A percentile compares a stretch with the other conserved stretches of the same genome.
These are phyloP conservation scores for Noctuana brunneofusca DNA, from an alignment of 2,888 invertebrate species.

Conservation along the genomic window DNA sequence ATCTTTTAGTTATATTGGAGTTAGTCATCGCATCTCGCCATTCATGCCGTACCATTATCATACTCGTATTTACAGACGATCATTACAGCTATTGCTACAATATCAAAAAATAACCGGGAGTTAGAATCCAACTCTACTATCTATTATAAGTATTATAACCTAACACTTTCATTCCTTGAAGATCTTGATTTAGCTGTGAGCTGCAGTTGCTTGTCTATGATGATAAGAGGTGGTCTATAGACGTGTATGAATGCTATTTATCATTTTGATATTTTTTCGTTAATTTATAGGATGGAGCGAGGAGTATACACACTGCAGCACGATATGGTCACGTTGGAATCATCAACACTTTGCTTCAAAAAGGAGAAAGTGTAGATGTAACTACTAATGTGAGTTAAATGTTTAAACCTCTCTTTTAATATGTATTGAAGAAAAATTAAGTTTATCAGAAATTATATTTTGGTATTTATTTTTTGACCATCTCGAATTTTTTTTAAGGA, in stretches of 20 bases:
- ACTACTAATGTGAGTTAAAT: slow-evolving; percentile 91
- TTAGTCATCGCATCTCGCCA: no score
- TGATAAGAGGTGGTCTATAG: no score
- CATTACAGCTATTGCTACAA: no score
- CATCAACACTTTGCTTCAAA: slow-evolving; percentile 96
- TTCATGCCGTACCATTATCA: no score
- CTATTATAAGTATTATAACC: no score
- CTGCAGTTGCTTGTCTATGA: no score
- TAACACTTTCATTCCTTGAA: no score
- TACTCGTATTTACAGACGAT: no score
- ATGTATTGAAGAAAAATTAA: neutral
- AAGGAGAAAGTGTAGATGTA: slow-evolving; percentile 98
- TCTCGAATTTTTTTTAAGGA: slow-evolving; percentile 83
- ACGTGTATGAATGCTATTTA: neutral
- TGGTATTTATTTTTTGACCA: neutral
- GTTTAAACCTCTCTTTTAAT: neutral
- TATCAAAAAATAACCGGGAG: no score
- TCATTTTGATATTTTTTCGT: neutral
- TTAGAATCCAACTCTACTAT: no score
- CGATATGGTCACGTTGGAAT: slow-evolving; percentile 98
- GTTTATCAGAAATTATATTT: neutral
- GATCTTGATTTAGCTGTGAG: no score
- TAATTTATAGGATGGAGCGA: slow-evolving; percentile 90
- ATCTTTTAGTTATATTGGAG: no score
- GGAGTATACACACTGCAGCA: slow-evolving; percentile 98